Evolutionary conservation across 2,113 vertebrate species (phyloP).

Genomic region (Phasianus colchicus): DNA sequence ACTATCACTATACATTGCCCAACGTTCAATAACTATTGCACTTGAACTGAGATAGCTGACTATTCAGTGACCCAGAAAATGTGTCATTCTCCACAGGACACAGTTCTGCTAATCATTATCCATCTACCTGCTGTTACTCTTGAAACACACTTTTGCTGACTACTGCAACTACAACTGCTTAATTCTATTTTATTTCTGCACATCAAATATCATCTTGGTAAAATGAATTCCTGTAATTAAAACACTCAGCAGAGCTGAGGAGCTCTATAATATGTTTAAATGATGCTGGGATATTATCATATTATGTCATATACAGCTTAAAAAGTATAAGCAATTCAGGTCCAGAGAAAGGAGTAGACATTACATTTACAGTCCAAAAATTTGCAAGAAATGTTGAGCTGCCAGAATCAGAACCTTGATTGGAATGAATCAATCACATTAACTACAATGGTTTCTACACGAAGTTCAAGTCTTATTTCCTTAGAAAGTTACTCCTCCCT

Average conservation of each 20-base stretch:
- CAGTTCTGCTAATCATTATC: slow-evolving; percentile 18
- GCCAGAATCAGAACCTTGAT: not conserved
- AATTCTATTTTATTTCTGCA: slow-evolving; percentile 65
- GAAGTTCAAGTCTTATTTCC: not conserved
- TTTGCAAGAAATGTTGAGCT: not conserved
- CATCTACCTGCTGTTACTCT: not conserved
- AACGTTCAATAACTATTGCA: slow-evolving; percentile 22
- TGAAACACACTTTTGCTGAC: slow-evolving; percentile 42
- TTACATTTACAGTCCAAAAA: not conserved
- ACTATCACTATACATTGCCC: not conserved
- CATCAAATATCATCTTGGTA: slow-evolving; percentile 34
- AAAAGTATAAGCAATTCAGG: not conserved
- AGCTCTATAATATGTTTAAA: slow-evolving; percentile 19
- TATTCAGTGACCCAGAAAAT: slow-evolving; percentile 48
- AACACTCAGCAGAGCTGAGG: slow-evolving; percentile 39
- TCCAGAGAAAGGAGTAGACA: not conserved
- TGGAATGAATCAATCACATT: not conserved
- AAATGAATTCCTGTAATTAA: slow-evolving; percentile 73
- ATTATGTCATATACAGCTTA: not conserved
- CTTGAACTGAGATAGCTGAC: not conserved
- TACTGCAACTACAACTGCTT: slow-evolving; percentile 31
- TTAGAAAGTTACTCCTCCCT: not conserved
- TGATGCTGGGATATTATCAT: slow-evolving; percentile 39
- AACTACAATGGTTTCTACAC: not conserved
- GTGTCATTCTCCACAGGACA: not conserved